Conservation (phyloP, 2,113 vertebrate species). For the Epinephelus moara region DNA sequence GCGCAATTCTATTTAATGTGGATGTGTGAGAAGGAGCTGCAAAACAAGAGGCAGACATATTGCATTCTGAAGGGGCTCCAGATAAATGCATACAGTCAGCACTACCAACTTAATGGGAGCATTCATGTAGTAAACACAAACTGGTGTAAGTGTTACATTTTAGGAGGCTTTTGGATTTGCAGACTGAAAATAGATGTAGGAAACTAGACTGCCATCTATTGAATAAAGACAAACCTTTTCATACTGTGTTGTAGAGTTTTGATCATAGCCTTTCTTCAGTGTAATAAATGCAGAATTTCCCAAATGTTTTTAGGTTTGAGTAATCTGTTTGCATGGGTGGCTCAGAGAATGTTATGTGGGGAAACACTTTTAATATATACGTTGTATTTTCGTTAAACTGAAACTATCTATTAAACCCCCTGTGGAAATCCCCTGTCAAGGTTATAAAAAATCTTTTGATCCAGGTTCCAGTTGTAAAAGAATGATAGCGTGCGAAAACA, state of each 20-base stretch:
- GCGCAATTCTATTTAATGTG: conserved; percentile 31
- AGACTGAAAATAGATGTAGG: not conserved
- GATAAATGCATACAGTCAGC: not conserved
- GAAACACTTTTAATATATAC: not conserved
- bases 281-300: not conserved
- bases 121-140: conserved; percentile 5
- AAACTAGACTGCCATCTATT: conserved; percentile 2
- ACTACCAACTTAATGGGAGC: not conserved
- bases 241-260: conserved; percentile 7
- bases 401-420: not conserved
- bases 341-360: not conserved
- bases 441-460: conserved; percentile 31
- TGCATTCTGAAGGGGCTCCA: not conserved
- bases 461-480: not conserved
- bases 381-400: not conserved
- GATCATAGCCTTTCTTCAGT: not conserved
- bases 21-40: conserved; percentile 20
- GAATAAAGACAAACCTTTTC: conserved; percentile 1
- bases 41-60: conserved; percentile 29
- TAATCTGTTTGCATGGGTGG: not conserved
- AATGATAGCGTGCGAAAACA: not conserved
- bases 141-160: not conserved
- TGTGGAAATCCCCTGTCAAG: conserved; percentile 12
- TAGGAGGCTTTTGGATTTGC: not conserved
- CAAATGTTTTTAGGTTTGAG: not conserved